Base-by-base conservation (phyloP, 2,888 invertebrate genomes). In the Enchytraeus crypticus region DNA sequence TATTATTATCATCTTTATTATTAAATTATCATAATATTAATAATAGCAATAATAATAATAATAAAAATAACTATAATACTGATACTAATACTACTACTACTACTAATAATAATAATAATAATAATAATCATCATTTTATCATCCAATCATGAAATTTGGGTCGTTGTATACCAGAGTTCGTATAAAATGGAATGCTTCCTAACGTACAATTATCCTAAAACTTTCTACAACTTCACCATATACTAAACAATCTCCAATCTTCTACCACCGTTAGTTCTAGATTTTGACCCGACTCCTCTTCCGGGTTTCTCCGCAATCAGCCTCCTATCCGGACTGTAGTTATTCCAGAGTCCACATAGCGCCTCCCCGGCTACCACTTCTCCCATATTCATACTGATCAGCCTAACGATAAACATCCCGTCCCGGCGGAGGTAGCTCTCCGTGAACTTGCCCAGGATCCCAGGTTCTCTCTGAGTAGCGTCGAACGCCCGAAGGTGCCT, bases 351-450 rank as follows among this genome's bases (percentile, higher is more conserved):
- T 46, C 71, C 71, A 51, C 70, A 71, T 32, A 69, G 66, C 43
- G 69, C 64, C 61, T 71, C 71, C 14, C 71, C 71, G 21, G 71
- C 70, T n/a, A 71, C 66, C 47, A 71, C 69, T 53, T 71, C 71
- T 34, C 71, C 71, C 64, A 68, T 64, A 61, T 71, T 71, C 62
- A 71, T 68, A 5, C 71, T 66, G 30, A 71, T 69, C 29, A 71
- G 61, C 23, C 70, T 61, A 43, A 71, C 34, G 38, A 71, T 64
- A 62, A 71, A 71, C 58, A 71, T 64, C 5, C 71, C 71, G 59
- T 71, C 71, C 14, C 69, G 51, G 18, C 71, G 62, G 30, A 71
- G 63, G 46, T 71, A 71, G 59, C 69, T 68, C 59, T 71, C 70
- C 4, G 71, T 67, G 60, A 71, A 71, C 51, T 71, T 71, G 26